These are phyloP conservation scores for Gymnocypris eckloni DNA, from an alignment of 2,797 vertebrate genomes.

Conservation along the genomic window DNA sequence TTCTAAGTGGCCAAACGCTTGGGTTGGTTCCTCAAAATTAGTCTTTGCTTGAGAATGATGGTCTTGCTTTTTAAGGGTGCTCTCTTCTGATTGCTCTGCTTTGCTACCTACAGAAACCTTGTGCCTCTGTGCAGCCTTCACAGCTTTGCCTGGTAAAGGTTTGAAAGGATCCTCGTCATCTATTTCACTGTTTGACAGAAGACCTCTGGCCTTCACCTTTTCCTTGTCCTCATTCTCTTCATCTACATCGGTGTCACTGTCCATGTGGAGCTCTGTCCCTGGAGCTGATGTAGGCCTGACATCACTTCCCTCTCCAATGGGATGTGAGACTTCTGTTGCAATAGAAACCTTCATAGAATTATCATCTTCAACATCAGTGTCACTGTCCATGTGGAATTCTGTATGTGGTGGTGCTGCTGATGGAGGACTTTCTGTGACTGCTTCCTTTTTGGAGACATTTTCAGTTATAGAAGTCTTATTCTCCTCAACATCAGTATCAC, in stretches of 20 bases:
- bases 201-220: not conserved
- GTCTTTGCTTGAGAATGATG: conserved; percentile 61
- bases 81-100: conserved; percentile 46
- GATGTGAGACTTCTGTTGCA: not conserved
- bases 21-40: conserved; percentile 64
- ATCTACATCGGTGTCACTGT: conserved; percentile 71
- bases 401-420: not conserved
- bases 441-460: conserved; percentile 35
- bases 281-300: not conserved
- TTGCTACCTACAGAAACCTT: not conserved
- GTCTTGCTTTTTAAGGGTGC: conserved; percentile 58
- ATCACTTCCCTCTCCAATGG: not conserved
- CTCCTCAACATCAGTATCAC: conserved; percentile 80
- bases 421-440: not conserved
- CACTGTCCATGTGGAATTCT: conserved; percentile 72
- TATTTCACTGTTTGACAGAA: conserved; percentile 3
- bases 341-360: not conserved
- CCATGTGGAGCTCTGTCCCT: conserved; percentile 57
- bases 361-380: conserved; percentile 79
- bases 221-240: conserved; percentile 43
- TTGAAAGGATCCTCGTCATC: conserved; percentile 58
- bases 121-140: not conserved
- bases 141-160: conserved; percentile 27
- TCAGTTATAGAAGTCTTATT: not conserved
- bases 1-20: conserved; percentile 62